Evolutionary conservation across 2,888 invertebrate species (phyloP), one percentile per base, ranked within the genome.

Genomic region (Eupithecia vulgata): DNA sequence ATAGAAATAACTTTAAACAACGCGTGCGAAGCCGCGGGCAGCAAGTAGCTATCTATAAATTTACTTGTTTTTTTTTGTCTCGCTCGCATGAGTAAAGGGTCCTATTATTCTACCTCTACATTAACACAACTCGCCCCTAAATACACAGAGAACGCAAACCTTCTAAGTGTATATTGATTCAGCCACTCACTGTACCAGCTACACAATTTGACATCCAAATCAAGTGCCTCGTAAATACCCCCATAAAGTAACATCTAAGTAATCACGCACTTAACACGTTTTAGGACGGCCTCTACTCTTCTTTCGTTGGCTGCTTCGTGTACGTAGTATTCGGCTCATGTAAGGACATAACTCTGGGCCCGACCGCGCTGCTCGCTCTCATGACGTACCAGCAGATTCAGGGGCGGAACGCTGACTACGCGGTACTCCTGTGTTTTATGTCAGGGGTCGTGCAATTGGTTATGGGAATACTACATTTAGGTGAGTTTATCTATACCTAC

Each of bases 201-300:
- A 25, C 65, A 65, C 25, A 42, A 65, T 25, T 65, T 65, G 65
- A 65, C 65, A 65, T 65, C 65, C 65, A 65, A 65, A 65, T 65
- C 65, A 42, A 68, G 68, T 65, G 40, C 65, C 68, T 42, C 68
- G 30, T 61, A 61, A 61, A 61, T 57, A 42, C 17, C n/a, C 62
- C 15, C 45, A 67, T 67, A 48, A 64, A 69, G 61, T 65, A 40
- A 65, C 65, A 65, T 65, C 65, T 65, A 65, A 65, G 65, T 65
- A 65, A 65, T 65, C 65, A 65, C 65, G 21, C 25, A 65, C 65
- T 65, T 72, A 67, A 48, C 74, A 74, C 68, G 76, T 79, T 68
- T 71, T 95, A 99, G 98, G 98, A 98, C 93, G 99, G 99, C 5
- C 95, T 99, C 68, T 99, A 99, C 93, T 98, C 99, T 0, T 97